Conservation (phyloP, 2,888 invertebrate genomes). For the Harmothoe impar region DNA sequence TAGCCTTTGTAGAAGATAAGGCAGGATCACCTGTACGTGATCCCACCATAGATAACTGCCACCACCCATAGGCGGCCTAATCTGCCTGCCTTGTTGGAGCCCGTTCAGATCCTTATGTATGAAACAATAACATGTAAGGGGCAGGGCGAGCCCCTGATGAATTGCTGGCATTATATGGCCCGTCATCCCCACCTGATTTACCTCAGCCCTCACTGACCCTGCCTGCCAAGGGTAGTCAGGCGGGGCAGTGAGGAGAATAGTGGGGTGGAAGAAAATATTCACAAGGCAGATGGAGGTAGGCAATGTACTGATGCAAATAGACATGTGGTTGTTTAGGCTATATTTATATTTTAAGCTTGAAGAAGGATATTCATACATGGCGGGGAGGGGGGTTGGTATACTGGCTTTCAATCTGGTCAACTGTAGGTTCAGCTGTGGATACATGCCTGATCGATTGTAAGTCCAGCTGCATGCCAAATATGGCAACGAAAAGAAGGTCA, state of each 20-base stretch:
- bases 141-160: not conserved
- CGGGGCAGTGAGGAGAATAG: not conserved
- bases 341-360: too few relatives aligned
- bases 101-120: slow-evolving; percentile 28
- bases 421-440: too few relatives aligned
- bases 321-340: too few relatives aligned
- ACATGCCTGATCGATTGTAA: too few relatives aligned
- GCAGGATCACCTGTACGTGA: not conserved
- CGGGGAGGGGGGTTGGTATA: too few relatives aligned
- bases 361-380: too few relatives aligned
- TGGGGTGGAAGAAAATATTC: not conserved
- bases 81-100: not conserved
- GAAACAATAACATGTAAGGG: slow-evolving; percentile 17
- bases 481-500: too few relatives aligned
- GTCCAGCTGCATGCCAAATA: too few relatives aligned
- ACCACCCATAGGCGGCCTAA: not conserved
- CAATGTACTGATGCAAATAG: not conserved
- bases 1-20: too few relatives aligned
- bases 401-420: too few relatives aligned
- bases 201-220: not conserved
- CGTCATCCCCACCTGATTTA: slow-evolving; percentile 15
- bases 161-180: slow-evolving; percentile 7
- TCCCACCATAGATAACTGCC: not conserved
- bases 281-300: not conserved
- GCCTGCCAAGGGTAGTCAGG: not conserved